These are phyloP conservation scores for Drosophila phalerata DNA, from an alignment of 2,888 invertebrate species.

Conservation along the genomic window DNA sequence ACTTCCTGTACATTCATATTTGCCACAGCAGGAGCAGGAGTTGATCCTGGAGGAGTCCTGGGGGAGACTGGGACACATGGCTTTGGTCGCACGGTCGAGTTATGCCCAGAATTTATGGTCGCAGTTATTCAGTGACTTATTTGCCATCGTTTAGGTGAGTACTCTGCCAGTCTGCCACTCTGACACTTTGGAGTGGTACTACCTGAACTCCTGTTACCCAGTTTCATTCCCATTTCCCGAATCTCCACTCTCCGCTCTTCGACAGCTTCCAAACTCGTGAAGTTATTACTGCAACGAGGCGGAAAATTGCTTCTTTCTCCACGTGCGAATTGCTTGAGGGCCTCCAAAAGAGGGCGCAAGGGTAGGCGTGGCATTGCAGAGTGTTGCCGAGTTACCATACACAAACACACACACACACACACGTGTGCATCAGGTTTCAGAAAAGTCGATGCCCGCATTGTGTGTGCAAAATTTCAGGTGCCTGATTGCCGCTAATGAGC, in stretches of 20 bases:
- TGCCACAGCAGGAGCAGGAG: neutral
- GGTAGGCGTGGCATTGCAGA: constrained; percentile 1
- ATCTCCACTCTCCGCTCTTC: constrained; percentile 22
- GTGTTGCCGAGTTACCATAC: constrained; percentile 9
- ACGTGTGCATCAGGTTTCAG: constrained; percentile 31
- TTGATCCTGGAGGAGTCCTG: constrained; percentile 1
- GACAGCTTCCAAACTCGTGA: constrained; percentile 42
- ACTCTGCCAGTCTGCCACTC: neutral
- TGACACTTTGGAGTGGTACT: neutral
- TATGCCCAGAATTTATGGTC: constrained; percentile 42
- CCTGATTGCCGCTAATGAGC: constrained; percentile 74
- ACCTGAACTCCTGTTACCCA: neutral
- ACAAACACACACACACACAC: neutral
- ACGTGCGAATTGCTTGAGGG: constrained; percentile 59
- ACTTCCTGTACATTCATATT: constrained; percentile 1
- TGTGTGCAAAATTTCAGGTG: constrained; percentile 36
- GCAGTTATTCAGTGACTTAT: constrained; percentile 50
- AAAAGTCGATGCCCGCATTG: constrained; percentile 38
- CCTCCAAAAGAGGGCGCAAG: neutral
- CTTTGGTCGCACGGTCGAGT: constrained; percentile 17
- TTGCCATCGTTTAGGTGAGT: constrained; percentile 22
- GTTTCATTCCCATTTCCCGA: neutral
- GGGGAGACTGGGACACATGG: constrained; percentile 2
- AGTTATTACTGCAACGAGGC: constrained; percentile 74
- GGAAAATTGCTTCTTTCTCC: constrained; percentile 76